phyloP scores from a whole-genome alignment of 2,797 vertebrate species.

The Helarctos malayanus region DNA sequence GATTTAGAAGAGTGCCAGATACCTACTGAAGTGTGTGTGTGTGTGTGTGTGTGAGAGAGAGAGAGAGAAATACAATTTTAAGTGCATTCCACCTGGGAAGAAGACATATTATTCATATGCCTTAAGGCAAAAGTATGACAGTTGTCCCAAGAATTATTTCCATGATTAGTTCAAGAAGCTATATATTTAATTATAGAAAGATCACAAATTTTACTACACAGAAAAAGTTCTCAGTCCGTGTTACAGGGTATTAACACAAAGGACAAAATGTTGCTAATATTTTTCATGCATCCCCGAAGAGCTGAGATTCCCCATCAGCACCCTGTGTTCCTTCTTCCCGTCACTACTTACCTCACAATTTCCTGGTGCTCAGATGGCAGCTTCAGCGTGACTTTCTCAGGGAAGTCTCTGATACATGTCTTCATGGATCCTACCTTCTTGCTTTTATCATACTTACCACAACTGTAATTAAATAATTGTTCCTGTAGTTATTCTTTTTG shows the following conservation, averaged over 20 bases:
- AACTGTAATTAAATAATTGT: conserved; percentile 8
- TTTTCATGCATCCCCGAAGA: neutral
- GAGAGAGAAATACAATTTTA: conserved; percentile 20
- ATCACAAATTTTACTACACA: neutral
- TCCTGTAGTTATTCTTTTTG: neutral
- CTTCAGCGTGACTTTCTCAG: neutral
- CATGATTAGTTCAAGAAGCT: neutral
- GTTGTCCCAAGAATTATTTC: neutral
- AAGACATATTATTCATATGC: neutral
- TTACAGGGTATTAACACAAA: neutral
- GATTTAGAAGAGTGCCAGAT: neutral
- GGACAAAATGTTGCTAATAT: neutral
- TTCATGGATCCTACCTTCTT: neutral
- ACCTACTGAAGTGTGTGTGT: neutral
- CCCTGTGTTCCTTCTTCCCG: neutral
- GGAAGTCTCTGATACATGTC: neutral
- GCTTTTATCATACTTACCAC: neutral
- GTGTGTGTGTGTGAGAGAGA: neutral
- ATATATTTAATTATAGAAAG: conserved; percentile 21
- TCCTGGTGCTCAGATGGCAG: neutral
- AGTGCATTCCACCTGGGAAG: neutral
- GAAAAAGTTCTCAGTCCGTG: neutral
- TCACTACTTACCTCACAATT: neutral
- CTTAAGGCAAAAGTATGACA: neutral
- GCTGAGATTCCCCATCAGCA: neutral